Base-by-base conservation (phyloP, 1,140 invertebrate species). In the Drosophila leontia region DNA sequence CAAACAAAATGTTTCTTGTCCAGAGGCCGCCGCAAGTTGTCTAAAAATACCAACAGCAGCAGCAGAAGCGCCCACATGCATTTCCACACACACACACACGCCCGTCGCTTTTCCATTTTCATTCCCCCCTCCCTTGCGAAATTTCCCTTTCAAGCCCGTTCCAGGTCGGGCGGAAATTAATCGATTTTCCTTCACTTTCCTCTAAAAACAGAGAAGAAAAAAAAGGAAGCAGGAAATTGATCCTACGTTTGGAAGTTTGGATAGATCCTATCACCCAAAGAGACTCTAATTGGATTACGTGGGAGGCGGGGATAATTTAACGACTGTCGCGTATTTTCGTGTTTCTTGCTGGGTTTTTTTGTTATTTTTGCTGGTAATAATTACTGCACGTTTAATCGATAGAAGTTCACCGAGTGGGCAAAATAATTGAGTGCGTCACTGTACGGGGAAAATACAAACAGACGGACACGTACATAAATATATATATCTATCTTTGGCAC, bases 401-500 rank as follows among this genome's bases (percentile, higher is more conserved):
- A 39, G 68, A 71, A 59, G 55, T 71, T 72, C 45, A 26, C 9
- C 41, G 56, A 72, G 68, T 57, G 51, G 37, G 68, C 32, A 60
- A 72, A 37, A 59, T 72, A 60, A 44, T 51, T 71, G 39, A 72
- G 67, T 72, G 70, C 70, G 67, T 72, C 70, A 72, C 70, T 72
- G 53, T 60, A 23, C 56, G 45, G 45, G 50, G 29, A 34, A 39
- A 37, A 35, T 15, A 53, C 75, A 77, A n/a, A 35, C 70, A 26
- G 23, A 63, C 59, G 8, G 29, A 48, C 44, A 50, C 74, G 35
- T 35, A 77, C 35, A 76, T 51, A 58, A 44, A 74, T 76, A 35
- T 67, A 35, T 67, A 23, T 26, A 35, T 76, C 61, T 76, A 76
- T 76, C 74, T 76, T 76, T 76, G 61, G 72, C 72, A 63, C 69